Conservation (phyloP, 1,140 invertebrate genomes). For the Drosophila prosaltans region DNA sequence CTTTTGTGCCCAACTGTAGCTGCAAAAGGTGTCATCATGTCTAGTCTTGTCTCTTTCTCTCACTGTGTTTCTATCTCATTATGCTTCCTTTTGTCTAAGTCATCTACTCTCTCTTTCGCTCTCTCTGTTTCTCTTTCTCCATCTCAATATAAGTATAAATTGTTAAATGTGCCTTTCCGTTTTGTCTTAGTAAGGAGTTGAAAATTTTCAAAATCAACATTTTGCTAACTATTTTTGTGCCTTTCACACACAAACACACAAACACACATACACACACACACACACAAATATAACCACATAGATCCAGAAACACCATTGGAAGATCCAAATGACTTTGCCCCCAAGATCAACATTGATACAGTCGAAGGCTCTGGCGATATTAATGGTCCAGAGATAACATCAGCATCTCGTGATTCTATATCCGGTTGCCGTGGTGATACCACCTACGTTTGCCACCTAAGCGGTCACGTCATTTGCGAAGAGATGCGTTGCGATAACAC, state of each 20-base stretch:
- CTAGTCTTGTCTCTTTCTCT: slow-evolving; percentile 3
- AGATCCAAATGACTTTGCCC: not conserved
- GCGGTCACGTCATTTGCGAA: slow-evolving; percentile 83
- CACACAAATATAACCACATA: slow-evolving; percentile 19
- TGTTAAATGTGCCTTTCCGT: slow-evolving; percentile 3
- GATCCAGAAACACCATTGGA: slow-evolving; percentile 8
- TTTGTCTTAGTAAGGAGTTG: slow-evolving; percentile 6
- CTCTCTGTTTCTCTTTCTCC: not conserved
- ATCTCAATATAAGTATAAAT: not conserved
- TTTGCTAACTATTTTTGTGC: slow-evolving; percentile 37
- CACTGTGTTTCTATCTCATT: not conserved
- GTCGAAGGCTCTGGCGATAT: slow-evolving; percentile 61
- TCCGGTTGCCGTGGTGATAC: slow-evolving; percentile 85
- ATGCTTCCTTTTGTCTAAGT: not conserved
- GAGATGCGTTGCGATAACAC: slow-evolving; percentile 85
- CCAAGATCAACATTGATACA: slow-evolving; percentile 2
- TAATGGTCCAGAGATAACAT: not conserved
- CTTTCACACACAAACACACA: slow-evolving; percentile 8
- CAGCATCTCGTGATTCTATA: not conserved
- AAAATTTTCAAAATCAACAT: slow-evolving; percentile 11
- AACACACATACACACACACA: not conserved
- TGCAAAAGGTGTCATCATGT: not conserved
- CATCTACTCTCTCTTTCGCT: not conserved
- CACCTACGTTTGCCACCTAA: slow-evolving; percentile 83
- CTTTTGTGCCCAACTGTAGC: slow-evolving; percentile 2